Evolutionary conservation across 2,888 invertebrate genomes (phyloP).

Genomic region (Rhagium mordax): DNA sequence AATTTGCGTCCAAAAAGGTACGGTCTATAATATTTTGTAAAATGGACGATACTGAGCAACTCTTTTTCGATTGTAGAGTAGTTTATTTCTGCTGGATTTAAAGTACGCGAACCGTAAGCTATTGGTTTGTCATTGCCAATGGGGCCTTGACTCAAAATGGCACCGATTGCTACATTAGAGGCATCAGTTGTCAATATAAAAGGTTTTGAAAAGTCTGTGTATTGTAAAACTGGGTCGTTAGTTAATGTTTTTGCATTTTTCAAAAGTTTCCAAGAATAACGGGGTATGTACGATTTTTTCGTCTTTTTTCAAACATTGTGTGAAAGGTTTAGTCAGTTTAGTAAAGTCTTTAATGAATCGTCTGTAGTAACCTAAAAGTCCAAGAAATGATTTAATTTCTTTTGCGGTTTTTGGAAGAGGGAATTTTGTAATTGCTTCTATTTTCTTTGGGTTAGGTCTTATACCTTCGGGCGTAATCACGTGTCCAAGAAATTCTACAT

Average conservation of each 20-base stretch:
- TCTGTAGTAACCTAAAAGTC: slow-evolving; percentile 47
- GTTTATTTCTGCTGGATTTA: slow-evolving; percentile 38
- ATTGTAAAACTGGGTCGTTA: slow-evolving; percentile 9
- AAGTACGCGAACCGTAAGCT: slow-evolving; percentile 43
- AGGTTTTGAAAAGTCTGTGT: slow-evolving; percentile 38
- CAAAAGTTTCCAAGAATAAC: too few species aligned
- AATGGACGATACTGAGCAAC: neutral
- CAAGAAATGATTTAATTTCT: slow-evolving; percentile 56
- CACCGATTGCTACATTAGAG: slow-evolving; percentile 42
- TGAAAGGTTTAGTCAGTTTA: slow-evolving; percentile 40
- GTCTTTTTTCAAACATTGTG: slow-evolving; percentile 37
- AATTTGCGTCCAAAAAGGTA: neutral
- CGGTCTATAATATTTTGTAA: neutral
- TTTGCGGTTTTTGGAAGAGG: slow-evolving; percentile 47
- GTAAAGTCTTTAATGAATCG: slow-evolving; percentile 39
- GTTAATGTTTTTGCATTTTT: slow-evolving; percentile 35
- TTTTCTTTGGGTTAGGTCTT: slow-evolving; percentile 33
- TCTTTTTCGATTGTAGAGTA: slow-evolving; percentile 13
- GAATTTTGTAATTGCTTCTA: slow-evolving; percentile 12
- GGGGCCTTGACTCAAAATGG: slow-evolving; percentile 43
- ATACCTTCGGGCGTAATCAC: slow-evolving; percentile 30
- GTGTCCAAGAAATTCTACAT: slow-evolving; percentile 43
- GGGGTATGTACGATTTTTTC: neutral
- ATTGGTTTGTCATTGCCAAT: slow-evolving; percentile 38
- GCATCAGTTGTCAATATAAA: slow-evolving; percentile 24